phyloP scores from a whole-genome alignment of 1,140 invertebrate species.

The Drosophila murphyi region DNA sequence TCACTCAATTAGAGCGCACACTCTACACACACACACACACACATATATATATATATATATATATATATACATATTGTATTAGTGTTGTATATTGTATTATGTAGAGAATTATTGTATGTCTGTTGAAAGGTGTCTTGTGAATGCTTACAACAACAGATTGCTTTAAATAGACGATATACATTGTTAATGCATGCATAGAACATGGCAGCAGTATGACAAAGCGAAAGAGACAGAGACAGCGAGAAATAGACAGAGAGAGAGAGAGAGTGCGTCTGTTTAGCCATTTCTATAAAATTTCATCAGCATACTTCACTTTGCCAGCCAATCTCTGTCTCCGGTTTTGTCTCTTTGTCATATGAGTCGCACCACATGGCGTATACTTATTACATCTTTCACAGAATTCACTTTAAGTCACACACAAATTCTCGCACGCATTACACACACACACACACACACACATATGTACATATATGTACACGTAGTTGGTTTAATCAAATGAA shows the following conservation, averaged over 20 bases:
- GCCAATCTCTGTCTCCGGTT: too few species aligned
- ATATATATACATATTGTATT: too few species aligned
- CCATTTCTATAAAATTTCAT: conserved; percentile 9
- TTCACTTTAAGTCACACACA: too few species aligned
- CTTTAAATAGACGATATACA: background rate
- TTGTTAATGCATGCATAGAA: conserved; percentile 12
- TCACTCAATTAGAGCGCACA: conserved; percentile 34
- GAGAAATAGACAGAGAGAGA: background rate
- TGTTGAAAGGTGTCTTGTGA: conserved; percentile 24
- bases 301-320: too few species aligned
- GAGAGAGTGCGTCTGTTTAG: conserved; percentile 9
- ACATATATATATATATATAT: too few species aligned
- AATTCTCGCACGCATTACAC: too few species aligned
- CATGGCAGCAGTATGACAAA: too few species aligned
- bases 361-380: conserved; percentile 9
- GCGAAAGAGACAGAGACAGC: background rate
- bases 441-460: too few species aligned
- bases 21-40: background rate
- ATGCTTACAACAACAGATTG: too few species aligned
- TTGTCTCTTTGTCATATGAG: background rate
- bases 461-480: too few species aligned
- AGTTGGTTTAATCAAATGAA: too few species aligned
- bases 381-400: background rate
- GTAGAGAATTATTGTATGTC: background rate
- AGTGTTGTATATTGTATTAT: too few species aligned